phyloP scores from a whole-genome alignment of 2,797 vertebrate species.

The Gymnodraco acuticeps region DNA sequence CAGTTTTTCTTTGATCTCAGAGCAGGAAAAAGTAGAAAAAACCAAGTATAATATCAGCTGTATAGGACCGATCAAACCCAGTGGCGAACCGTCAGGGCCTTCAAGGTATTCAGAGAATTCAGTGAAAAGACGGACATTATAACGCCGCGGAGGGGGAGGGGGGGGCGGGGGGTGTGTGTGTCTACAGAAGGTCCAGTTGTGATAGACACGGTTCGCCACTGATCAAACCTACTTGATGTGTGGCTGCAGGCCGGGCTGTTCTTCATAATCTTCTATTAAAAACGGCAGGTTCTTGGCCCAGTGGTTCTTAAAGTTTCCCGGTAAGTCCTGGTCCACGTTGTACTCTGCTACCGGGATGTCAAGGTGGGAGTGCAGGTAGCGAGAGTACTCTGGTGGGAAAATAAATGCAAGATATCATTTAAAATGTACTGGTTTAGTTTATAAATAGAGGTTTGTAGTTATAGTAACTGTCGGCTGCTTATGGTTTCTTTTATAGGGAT shows the following conservation, averaged over 20 bases:
- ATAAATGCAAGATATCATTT: neutral
- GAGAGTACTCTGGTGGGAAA: constrained; percentile 90
- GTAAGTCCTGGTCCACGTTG: constrained; percentile 93
- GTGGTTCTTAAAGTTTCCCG: constrained; percentile 97
- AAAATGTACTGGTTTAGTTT: neutral
- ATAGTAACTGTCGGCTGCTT: too few species aligned
- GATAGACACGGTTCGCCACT: too few species aligned
- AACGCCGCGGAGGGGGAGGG: too few species aligned
- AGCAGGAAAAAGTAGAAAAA: neutral
- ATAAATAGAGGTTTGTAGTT: neutral
- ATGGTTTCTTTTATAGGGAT: too few species aligned
- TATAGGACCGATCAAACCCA: constrained; percentile 37
- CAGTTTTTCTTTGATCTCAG: neutral
- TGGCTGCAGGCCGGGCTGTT: constrained; percentile 96
- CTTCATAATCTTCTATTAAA: constrained; percentile 96
- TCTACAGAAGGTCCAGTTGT: too few species aligned
- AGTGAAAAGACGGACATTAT: too few species aligned
- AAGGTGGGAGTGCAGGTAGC: constrained; percentile 96
- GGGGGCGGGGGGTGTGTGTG: too few species aligned
- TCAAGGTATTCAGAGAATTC: too few species aligned
- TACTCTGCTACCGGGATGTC: constrained; percentile 95
- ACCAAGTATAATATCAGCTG: neutral
- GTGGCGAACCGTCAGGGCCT: too few species aligned
- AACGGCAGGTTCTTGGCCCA: constrained; percentile 99
- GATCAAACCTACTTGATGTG: constrained; percentile 92